Evolutionary conservation across 2,113 vertebrate species (phyloP).

Genomic region (Cariama cristata): DNA sequence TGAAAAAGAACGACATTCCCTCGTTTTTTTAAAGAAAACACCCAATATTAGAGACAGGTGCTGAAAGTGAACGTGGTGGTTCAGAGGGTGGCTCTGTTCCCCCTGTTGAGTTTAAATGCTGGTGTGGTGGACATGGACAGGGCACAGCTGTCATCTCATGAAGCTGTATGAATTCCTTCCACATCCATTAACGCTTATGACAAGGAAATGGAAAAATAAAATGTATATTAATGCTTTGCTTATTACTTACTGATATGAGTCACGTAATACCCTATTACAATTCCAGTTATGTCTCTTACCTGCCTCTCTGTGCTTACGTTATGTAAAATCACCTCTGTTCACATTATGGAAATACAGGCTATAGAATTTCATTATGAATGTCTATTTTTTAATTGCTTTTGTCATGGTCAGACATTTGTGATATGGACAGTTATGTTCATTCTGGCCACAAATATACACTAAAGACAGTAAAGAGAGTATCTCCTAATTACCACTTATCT

Average conservation of each 20-base stretch:
- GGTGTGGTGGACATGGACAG: not conserved
- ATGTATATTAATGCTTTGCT: not conserved
- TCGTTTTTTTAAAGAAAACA: not conserved
- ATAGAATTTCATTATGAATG: not conserved
- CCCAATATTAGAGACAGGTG: not conserved
- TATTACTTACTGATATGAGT: not conserved
- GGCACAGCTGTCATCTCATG: not conserved
- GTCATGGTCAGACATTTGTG: not conserved
- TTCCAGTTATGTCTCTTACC: not conserved
- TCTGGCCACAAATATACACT: not conserved
- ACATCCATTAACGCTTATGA: not conserved
- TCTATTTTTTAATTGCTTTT: not conserved
- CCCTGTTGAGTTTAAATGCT: not conserved
- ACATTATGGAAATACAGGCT: not conserved
- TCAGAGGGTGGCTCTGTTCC: conserved; percentile 6
- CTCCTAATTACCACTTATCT: not conserved
- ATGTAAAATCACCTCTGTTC: not conserved
- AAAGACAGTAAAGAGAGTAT: not conserved
- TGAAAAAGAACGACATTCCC: not conserved
- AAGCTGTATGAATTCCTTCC: not conserved
- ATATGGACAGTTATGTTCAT: not conserved
- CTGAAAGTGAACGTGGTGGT: not conserved
- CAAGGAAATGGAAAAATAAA: not conserved
- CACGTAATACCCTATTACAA: not conserved
- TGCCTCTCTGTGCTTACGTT: not conserved